Evolutionary conservation across 30 jellyfish, hydroid and myxozoan genomes (phyloP), one percentile per base, ranked within the genome.

Genomic region (Aurelia coerulea): DNA sequence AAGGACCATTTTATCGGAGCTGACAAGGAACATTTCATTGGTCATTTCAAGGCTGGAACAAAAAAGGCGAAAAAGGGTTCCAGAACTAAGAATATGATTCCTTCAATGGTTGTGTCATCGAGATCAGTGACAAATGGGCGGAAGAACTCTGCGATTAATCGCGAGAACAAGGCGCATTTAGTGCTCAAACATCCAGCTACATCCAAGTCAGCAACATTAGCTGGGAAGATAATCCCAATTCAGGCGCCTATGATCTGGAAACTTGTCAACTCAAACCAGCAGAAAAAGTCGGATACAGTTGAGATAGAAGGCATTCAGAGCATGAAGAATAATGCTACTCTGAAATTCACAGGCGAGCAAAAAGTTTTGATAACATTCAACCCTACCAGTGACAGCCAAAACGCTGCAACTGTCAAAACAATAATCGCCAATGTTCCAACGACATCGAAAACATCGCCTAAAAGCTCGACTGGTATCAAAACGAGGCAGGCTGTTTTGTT

Each of bases 161-260:
- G 79, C 8, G 78, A 73, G 14, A 49, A 42, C 4, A 84, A 74
- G 32, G 54, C 77, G 37, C 81, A 74, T 5, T 16, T 34, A 2
- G 53, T 63, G 2, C 41, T 73, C 19, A 84, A 84, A n/a, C 87
- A 56, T 10, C 37, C 89, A 14, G 64, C 81, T 8, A 52, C 89
- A 3, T 46, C 73, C 1, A 84, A 84, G 49, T 65, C 87, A 15
- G 56, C 85, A 8, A 77, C 93, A 10, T 64, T 84, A 11, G 32
- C 79, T 32, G 93, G 93, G 34, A 84, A 84, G 41, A 84, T 84
- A 17, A 65, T 71, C 49, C 93, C 93, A 41, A 84, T 84, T 13
- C 87, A 84, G 51, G 88, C 87, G 23, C 93, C 87, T 3, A 84
- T 84, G 93, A 84, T 84, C 2, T 84, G 93, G 93, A 84, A 84